Evolutionary conservation across 1,140 invertebrate genomes (phyloP).

Genomic region (Pristionchus pacificus): DNA sequence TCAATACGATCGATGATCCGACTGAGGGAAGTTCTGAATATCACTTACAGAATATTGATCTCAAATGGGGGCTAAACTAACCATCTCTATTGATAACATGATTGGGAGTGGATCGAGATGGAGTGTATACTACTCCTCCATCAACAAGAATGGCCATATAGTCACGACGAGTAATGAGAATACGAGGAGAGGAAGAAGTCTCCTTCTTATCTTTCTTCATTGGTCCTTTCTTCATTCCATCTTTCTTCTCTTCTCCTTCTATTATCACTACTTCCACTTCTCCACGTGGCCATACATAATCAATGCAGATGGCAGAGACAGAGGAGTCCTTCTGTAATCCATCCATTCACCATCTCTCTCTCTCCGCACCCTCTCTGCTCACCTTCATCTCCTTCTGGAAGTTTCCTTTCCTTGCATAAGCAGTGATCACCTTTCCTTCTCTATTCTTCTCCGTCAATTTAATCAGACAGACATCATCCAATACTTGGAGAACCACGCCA

Average conservation of each 20-base stretch:
- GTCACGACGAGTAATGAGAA: constrained; percentile 7
- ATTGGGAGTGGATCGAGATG: neutral
- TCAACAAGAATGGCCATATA: constrained; percentile 5
- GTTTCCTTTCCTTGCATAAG: neutral
- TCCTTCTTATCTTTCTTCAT: constrained; percentile 3
- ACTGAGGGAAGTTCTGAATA: neutral
- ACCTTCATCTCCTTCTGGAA: neutral
- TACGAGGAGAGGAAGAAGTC: neutral
- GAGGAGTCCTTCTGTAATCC: neutral
- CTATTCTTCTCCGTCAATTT: neutral
- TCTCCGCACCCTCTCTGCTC: neutral
- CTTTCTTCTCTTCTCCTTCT: neutral
- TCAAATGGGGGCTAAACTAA: neutral
- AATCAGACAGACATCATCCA: neutral
- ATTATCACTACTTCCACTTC: neutral
- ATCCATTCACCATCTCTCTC: neutral
- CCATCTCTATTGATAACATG: neutral
- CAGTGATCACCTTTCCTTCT: neutral
- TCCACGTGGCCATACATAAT: neutral
- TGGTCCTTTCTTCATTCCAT: neutral
- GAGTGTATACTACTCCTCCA: neutral
- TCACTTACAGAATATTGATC: neutral
- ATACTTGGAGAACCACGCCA: neutral
- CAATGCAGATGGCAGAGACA: neutral
- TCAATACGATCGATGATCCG: neutral